Base-by-base conservation (phyloP, 2,113 vertebrate genomes). In the Pitta sordida region DNA sequence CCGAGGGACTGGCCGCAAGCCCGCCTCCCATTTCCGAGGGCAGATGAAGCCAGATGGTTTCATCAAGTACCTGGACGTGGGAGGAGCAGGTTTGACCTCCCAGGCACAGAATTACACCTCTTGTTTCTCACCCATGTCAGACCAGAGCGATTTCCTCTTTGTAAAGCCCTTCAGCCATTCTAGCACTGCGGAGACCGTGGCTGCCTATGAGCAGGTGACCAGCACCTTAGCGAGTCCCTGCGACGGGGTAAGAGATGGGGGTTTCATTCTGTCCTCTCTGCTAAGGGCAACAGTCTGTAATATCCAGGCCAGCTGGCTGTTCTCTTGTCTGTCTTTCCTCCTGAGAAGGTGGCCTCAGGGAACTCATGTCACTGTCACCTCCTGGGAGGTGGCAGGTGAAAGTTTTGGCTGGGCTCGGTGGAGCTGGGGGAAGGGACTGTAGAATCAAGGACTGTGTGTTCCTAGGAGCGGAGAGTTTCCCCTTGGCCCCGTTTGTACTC, bases 31-130 rank as follows among this genome's bases (percentile, higher is more conserved):
- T 97, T 98, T 98, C 73, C 98, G 96, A 36, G 97, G 98, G 93
- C 98, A 98, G 95, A 98, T 98, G 83, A 99, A 98, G 96, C 98
- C 98, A 26, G 98, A 98, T 84, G 98, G 98, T 94, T 98, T 98
- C 83, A 99, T 99, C 95, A 98, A 98, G 89, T 99, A 99, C 90
- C 98, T 98, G 98, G 98, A 99, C 6, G 98, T 99, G 79, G 98
- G 98, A 80, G 98, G 98, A 60, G 98, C 97, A 1, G 93, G 98
- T 76, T 96, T 98, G 96, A 98, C 98, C 27, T 97, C 98, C 24
- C 97, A 98, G 94, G 97, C 97, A 48, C 98, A 98, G 79, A 98
- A 98, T 59, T 98, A 99, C 88, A 97, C 98, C 81, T 98, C 98
- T 52, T 98, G 98, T 93, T 98, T 99, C 94, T 98, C 98, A 1